phyloP scores from a whole-genome alignment of 2,113 vertebrate genomes.

The Peromyscus polionotus region DNA sequence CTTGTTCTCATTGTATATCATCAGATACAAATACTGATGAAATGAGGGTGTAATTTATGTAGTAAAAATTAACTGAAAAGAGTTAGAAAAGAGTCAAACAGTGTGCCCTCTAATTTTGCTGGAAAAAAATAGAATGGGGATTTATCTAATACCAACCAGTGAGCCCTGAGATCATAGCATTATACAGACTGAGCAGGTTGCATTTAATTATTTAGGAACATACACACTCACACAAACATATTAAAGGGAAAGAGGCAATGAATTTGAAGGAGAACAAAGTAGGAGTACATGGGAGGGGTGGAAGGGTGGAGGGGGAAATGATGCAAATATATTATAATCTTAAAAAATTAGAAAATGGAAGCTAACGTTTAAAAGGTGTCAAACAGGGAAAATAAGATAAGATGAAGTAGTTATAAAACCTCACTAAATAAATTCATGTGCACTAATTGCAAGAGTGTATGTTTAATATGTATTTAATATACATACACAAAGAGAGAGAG shows the following conservation, averaged over 20 bases:
- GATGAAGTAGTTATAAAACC: neutral
- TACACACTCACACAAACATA: neutral
- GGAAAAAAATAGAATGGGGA: neutral
- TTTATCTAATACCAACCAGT: neutral
- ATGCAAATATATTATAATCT: neutral
- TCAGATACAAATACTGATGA: neutral
- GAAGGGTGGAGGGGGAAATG: neutral
- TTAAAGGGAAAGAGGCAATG: neutral
- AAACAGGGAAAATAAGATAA: neutral
- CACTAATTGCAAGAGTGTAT: neutral
- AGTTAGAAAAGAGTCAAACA: neutral
- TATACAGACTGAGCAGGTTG: neutral
- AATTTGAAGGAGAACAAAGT: neutral
- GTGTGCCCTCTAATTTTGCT: neutral
- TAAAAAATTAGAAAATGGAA: neutral
- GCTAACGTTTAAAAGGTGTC: neutral
- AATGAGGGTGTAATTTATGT: neutral
- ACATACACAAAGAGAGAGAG: neutral
- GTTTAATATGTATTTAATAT: neutral
- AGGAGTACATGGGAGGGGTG: neutral
- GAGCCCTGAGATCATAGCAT: neutral
- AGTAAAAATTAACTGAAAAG: neutral
- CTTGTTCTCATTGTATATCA: neutral
- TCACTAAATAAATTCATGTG: neutral
- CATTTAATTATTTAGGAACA: neutral